phyloP scores from a whole-genome alignment of 2,113 vertebrate species.

The Gorsachius goisagi region DNA sequence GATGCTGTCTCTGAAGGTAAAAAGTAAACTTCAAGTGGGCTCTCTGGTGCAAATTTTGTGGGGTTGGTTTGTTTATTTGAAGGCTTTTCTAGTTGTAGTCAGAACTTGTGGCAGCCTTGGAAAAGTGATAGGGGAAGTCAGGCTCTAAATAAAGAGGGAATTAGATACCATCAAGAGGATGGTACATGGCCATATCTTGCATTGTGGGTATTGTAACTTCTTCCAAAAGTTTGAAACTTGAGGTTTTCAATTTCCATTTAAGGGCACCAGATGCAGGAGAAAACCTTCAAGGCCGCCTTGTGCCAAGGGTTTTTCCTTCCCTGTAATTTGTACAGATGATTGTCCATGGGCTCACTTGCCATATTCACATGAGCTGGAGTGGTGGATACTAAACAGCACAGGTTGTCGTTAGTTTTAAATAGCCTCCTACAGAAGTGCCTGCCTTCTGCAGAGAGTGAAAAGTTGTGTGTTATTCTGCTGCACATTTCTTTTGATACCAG shows the following conservation, averaged over 20 bases:
- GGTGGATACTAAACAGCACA: not conserved
- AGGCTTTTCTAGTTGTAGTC: not conserved
- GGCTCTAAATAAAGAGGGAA: not conserved
- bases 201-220: not conserved
- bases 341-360: not conserved
- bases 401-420: not conserved
- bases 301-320: conserved; percentile 6
- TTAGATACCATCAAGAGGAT: not conserved
- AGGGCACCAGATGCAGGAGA: not conserved
- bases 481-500: not conserved
- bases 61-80: not conserved
- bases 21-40: not conserved
- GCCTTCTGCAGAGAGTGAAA: not conserved
- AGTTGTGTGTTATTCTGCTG: not conserved
- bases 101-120: not conserved
- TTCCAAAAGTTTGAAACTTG: not conserved
- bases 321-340: conserved; percentile 1
- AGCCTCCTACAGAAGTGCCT: not conserved
- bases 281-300: not conserved
- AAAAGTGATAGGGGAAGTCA: not conserved
- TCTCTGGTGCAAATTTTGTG: not conserved
- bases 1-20: not conserved
- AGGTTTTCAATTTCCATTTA: conserved; percentile 26
- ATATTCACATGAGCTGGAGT: not conserved
- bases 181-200: not conserved